Base-by-base conservation (phyloP, 2,113 vertebrate genomes). In the Agapornis roseicollis region DNA sequence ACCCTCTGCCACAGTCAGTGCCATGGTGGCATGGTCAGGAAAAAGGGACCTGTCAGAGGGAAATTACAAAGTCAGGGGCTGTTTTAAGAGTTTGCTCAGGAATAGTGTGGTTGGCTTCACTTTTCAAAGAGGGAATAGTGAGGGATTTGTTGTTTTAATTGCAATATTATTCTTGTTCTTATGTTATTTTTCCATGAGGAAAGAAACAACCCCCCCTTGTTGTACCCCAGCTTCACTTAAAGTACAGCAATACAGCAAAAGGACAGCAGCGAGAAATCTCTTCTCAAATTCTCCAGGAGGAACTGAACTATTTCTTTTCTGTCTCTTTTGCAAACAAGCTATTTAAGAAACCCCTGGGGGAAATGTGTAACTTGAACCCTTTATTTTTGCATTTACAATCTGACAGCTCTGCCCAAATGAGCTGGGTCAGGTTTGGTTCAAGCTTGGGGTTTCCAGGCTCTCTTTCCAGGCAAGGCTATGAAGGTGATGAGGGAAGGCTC, bases 1-100 rank as follows among this genome's bases (percentile, higher is more conserved):
- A 18, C 20, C 17, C 27, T 58, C 22, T 39, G 65, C 46, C 66
- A 53, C 5, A 0, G 53, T 8, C 71, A 10, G 10, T 22, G 82
- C 39, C 29, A 22, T 0, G 3, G 61, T 0, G 0, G 6, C 33
- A 7, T 2, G 10, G 44, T 9, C 41, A 70, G 44, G 35, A 46
- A 88, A 80, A 80, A 65, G 18, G 7, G 13, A 44, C 33, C 5
- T 41, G 4, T 23, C 47, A 74, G 42, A 29, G 17, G 27, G 17
- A 11, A 70, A 13, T 3, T 41, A 28, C n/a, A 31, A 24, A 39
- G 6, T 47, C 46, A 74, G 61, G 42, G 35, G 18, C 7, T 74
- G 31, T 73, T 72, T 80, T 31, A 53, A 78, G 37, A 58, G 44
- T 46, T 20, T 29, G 3, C 2, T 50, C 10, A 41, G 53, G 49